Evolutionary conservation across 2,113 vertebrate species (phyloP), one percentile per base, ranked within the genome.

Genomic region (Dicrurus megarhynchus): DNA sequence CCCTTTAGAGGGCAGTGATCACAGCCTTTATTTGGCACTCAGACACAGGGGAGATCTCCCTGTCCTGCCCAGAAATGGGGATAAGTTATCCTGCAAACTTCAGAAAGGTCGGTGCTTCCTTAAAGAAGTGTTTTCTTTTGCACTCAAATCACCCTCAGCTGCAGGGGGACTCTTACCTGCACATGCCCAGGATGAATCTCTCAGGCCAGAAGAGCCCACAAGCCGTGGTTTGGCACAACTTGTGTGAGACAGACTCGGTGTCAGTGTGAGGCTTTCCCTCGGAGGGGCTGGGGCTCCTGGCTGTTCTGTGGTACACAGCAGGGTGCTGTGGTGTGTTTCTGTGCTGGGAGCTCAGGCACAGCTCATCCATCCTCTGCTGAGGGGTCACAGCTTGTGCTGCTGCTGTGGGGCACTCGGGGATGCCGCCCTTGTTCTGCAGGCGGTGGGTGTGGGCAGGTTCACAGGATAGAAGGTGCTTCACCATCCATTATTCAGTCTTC

Each of bases 161-260:
- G 33, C 27, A 24, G 16, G 15, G 15, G 5, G 3, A 44, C 24
- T 42, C 16, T 39, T 3, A n/a, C 7, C 15, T 44, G 1, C n/a
- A 10, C 20, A 22, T 50, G 7, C 13, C 26, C 17, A 53, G 41
- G 39, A 57, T 41, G 47, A 50, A 46, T 19, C 20, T n/a, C n/a
- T 33, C 17, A 35, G 56, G 4, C 15, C 74, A 42, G 60, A 42
- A 33, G 33, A 42, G 24, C 41, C 21, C 23, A 28, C 21, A 30
- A 16, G 30, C 15, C 1, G 0, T 8, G 14, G 4, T 28, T 90
- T 59, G 74, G 56, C 16, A 15, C 16, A 17, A 6, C 7, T 20
- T 9, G 4, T 7, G 46, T 0, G 7, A 57, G 19, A 11, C 4
- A 26, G 55, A 9, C 19, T 26, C 0, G 0, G 3, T 6, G 6